Conservation (phyloP, 2,113 vertebrate species). For the Rostratula benghalensis region DNA sequence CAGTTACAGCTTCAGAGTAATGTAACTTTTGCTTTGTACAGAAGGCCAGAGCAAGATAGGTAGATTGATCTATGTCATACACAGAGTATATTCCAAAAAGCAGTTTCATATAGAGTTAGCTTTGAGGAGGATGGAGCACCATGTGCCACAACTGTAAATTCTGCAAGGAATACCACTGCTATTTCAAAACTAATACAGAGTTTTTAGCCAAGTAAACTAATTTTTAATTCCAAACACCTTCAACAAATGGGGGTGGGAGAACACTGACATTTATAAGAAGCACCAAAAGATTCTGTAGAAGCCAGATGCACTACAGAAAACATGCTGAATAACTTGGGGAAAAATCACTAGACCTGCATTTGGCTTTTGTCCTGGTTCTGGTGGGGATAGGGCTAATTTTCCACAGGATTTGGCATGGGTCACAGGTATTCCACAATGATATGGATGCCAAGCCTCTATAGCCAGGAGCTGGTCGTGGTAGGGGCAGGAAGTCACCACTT, state of each 20-base stretch:
- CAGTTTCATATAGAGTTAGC: background rate
- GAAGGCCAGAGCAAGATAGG: background rate
- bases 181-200: background rate
- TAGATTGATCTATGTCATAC: background rate
- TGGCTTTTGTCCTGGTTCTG: background rate
- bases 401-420: background rate
- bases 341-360: background rate
- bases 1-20: background rate
- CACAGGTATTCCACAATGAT: background rate
- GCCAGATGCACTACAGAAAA: background rate
- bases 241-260: background rate
- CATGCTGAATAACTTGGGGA: background rate
- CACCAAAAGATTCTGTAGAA: background rate
- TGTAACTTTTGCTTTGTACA: background rate
- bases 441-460: background rate
- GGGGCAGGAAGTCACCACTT: background rate
- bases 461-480: background rate
- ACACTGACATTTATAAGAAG: background rate
- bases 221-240: background rate
- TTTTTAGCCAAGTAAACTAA: background rate
- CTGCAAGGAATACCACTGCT: background rate
- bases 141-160: background rate
- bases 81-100: background rate
- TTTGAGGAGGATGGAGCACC: background rate
- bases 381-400: background rate